Conservation (phyloP, 2,113 vertebrate species). For the Dasyprocta punctata region DNA sequence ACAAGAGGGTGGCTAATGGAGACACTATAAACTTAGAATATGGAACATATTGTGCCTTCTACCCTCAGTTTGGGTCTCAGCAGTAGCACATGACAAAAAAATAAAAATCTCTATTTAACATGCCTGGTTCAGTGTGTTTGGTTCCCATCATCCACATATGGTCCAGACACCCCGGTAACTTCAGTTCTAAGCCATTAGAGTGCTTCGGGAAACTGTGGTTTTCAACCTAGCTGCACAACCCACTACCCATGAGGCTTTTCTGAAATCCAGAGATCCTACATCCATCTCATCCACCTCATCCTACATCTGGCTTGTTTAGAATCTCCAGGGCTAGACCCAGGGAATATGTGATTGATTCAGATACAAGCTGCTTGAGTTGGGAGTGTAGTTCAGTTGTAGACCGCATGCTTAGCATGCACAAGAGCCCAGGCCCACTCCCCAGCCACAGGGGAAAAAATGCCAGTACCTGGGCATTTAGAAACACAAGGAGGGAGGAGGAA, state of each 20-base stretch:
- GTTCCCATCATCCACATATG: neutral
- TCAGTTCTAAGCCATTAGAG: slow-evolving; percentile 18
- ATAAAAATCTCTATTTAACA: slow-evolving; percentile 16
- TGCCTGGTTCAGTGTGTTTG: neutral
- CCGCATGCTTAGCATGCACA: neutral
- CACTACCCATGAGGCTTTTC: neutral
- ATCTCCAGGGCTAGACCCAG: neutral
- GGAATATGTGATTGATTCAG: neutral
- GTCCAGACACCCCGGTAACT: neutral
- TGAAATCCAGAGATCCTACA: neutral
- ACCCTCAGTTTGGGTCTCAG: neutral
- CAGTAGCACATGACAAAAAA: neutral
- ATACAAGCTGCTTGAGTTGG: neutral
- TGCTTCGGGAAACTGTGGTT: neutral
- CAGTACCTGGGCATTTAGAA: neutral
- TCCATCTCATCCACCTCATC: neutral
- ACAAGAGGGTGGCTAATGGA: neutral
- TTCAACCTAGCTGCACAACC: neutral
- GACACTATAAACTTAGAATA: neutral
- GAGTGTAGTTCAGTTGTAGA: neutral
- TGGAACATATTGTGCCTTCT: neutral
- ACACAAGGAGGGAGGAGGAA: neutral
- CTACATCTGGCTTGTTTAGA: neutral
- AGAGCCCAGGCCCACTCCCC: no score
- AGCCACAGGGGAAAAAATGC: no score